phyloP scores from a whole-genome alignment of 2,888 invertebrate genomes.

The Himalopsyche japonica region DNA sequence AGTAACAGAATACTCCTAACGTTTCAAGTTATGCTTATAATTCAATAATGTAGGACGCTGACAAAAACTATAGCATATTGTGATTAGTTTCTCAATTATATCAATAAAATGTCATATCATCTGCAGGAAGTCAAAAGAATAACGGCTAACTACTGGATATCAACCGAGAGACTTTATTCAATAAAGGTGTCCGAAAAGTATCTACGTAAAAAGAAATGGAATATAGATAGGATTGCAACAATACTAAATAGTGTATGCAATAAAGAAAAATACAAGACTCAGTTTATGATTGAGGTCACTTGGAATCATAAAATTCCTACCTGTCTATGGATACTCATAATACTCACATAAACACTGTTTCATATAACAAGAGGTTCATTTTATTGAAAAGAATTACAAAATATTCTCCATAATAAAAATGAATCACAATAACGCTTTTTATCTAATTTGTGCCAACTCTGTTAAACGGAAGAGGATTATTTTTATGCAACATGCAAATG shows the following conservation, averaged over 20 bases:
- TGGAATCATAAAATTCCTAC: neutral
- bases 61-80: neutral
- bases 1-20: neutral
- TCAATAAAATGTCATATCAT: too few species aligned
- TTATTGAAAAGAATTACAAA: neutral
- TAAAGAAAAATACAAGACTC: neutral
- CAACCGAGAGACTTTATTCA: neutral
- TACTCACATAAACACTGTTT: neutral
- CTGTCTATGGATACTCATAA: neutral
- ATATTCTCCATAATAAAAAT: neutral
- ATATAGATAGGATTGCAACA: too few species aligned
- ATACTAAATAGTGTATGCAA: neutral
- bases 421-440: neutral
- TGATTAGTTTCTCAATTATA: too few species aligned
- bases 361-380: neutral
- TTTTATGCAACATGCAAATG: neutral
- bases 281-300: neutral
- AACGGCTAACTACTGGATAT: neutral
- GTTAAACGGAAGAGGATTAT: neutral
- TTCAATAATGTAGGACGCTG: neutral
- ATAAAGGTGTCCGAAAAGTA: neutral
- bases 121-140: neutral
- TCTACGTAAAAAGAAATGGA: neutral
- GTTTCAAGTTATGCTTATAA: neutral
- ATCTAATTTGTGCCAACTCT: neutral